Conservation (phyloP, 2,113 vertebrate species). For the Scomber japonicus region DNA sequence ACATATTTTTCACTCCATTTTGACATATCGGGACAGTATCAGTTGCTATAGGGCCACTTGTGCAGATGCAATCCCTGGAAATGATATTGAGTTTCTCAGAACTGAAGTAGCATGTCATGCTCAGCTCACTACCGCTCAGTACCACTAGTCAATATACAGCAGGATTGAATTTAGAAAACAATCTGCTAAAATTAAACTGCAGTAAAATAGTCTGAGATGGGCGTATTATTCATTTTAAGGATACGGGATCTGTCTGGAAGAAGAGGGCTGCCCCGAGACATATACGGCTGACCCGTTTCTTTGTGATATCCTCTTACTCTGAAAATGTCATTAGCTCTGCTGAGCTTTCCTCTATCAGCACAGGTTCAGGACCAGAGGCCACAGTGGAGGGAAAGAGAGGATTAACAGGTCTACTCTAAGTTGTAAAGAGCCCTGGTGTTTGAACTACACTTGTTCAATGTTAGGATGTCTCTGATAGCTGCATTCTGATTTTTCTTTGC, state of each 20-base stretch:
- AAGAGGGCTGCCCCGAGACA: slow-evolving; percentile 16
- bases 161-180: slow-evolving; percentile 39
- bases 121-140: slow-evolving; percentile 7
- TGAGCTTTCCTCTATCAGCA: slow-evolving; percentile 47
- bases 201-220: slow-evolving; percentile 13
- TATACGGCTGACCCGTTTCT: slow-evolving; percentile 57
- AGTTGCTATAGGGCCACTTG: not conserved
- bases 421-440: slow-evolving; percentile 17
- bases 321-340: slow-evolving; percentile 60
- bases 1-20: not conserved
- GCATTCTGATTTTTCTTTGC: not conserved
- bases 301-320: slow-evolving; percentile 68
- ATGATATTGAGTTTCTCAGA: not conserved
- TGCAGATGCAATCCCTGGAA: not conserved
- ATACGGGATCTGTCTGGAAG: slow-evolving; percentile 20
- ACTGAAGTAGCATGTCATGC: not conserved
- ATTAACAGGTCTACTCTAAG: slow-evolving; percentile 50
- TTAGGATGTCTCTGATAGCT: not conserved
- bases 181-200: slow-evolving; percentile 39
- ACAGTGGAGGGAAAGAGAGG: slow-evolving; percentile 28
- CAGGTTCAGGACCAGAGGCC: slow-evolving; percentile 36
- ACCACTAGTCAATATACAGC: slow-evolving; percentile 30
- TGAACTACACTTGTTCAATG: slow-evolving; percentile 24
- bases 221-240: slow-evolving; percentile 35
- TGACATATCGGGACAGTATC: slow-evolving; percentile 4